A percentile compares a stretch with the other conserved stretches of the same genome.
Conservation (phyloP, 2,888 invertebrate genomes). For the Meiosimyza decipiens region DNA sequence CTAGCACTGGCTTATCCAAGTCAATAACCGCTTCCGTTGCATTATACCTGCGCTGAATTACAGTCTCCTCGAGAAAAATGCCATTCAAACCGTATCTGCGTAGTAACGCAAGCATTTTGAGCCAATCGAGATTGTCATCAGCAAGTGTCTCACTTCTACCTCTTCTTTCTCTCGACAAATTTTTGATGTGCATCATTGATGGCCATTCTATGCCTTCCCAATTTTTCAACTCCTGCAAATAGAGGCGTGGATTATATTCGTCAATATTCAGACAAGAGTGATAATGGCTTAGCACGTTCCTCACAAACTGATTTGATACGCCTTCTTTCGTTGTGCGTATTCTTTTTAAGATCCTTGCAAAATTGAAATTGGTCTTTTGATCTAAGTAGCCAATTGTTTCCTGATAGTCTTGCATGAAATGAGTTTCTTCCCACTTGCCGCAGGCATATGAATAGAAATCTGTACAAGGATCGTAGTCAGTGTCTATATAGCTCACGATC, state of each 20-base stretch:
- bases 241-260: conserved; percentile 34
- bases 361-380: conserved; percentile 40
- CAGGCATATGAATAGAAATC: conserved; percentile 46
- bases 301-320: conserved; percentile 34
- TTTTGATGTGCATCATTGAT: conserved; percentile 15
- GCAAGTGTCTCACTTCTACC: not conserved
- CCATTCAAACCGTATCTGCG: conserved; percentile 47
- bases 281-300: conserved; percentile 38
- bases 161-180: not conserved
- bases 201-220: conserved; percentile 44
- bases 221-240: conserved; percentile 40
- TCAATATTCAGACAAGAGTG: conserved; percentile 38
- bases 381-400: conserved; percentile 43
- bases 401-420: conserved; percentile 33
- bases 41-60: conserved; percentile 38
- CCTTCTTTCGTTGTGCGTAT: conserved; percentile 17
- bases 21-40: conserved; percentile 35
- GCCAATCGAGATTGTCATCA: conserved; percentile 41
- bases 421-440: conserved; percentile 44
- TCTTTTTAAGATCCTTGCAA: conserved; percentile 34
- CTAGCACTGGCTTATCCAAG: conserved; percentile 44
- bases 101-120: conserved; percentile 43
- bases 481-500: conserved; percentile 41
- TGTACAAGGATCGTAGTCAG: conserved; percentile 41
- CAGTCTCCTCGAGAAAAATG: conserved; percentile 44